Conservation (phyloP, 2,113 vertebrate species). For the Trematocara unimaculatum region DNA sequence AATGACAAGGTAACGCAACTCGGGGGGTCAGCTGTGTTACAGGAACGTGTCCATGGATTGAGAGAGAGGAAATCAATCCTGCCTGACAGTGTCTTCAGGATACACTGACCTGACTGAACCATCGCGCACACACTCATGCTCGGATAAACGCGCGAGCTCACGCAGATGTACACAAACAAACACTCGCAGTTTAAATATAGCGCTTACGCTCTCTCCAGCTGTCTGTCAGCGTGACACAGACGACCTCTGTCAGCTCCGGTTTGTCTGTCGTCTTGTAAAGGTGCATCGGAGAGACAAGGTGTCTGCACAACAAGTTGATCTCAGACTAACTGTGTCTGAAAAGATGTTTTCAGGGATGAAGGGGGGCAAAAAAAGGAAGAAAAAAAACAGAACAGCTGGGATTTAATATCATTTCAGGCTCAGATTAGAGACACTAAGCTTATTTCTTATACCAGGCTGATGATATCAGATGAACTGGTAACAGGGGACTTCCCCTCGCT, state of each 20-base stretch:
- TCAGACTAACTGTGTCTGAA: not conserved
- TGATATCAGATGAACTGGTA: not conserved
- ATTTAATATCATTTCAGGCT: not conserved
- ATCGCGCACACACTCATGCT: slow-evolving; percentile 16
- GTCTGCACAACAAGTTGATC: not conserved
- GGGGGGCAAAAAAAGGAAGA: not conserved
- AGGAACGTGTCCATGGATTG: slow-evolving; percentile 84
- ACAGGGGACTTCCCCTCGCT: not conserved
- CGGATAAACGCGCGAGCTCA: not conserved
- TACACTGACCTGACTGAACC: slow-evolving; percentile 82
- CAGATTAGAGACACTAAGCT: not conserved
- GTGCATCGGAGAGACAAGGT: slow-evolving; percentile 31
- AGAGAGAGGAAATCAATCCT: slow-evolving; percentile 90
- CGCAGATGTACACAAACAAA: slow-evolving; percentile 26
- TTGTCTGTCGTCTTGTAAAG: slow-evolving; percentile 36
- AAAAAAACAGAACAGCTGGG: not conserved
- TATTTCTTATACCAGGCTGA: not conserved
- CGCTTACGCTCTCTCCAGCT: not conserved
- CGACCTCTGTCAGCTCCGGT: slow-evolving; percentile 40
- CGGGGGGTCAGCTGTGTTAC: slow-evolving; percentile 91
- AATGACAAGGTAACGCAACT: slow-evolving; percentile 94
- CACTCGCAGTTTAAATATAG: slow-evolving; percentile 24
- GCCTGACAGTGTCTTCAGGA: slow-evolving; percentile 96
- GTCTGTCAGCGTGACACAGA: slow-evolving; percentile 5
- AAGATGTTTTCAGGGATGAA: not conserved